Base-by-base conservation (phyloP, 92 coral and sea anemone species). In the Epizoanthus fatuus region DNA sequence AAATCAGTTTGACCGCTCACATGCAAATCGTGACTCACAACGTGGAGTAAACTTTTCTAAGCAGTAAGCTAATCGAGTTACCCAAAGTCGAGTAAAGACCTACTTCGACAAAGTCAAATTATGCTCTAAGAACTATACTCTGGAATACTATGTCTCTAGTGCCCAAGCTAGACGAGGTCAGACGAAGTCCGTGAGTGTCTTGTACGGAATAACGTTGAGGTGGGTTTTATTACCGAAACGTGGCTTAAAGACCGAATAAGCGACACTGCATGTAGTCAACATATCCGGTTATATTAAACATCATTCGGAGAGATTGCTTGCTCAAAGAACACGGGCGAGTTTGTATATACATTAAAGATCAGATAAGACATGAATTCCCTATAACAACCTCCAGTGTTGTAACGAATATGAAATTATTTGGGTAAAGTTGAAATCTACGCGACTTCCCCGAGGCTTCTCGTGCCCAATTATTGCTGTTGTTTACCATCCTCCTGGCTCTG, bases 381-480 rank as follows among this genome's bases (percentile, higher is more conserved):
- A n/a, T 54, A n/a, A 54, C 58, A 29, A 74, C 71, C 47, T 85
- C 44, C 83, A 85, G 65, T 75, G 83, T 45, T 85, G 89, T 47
- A 37, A 39, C 51, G 83, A 85, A 10, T 83, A 85, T 37, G 83
- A 75, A 75, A 75, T 85, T 44, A 64, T 85, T 14, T 85, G 89
- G 89, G 13, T 85, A 16, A 84, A 72, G 72, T 20, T 72, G 2
- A 84, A 71, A 17, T 71, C 81, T 32, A 52, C 62, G 16, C 53
- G 89, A 32, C 83, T 75, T 32, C 89, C 89, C 29, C 72, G 75
- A 11, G 89, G 89, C 3, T 74, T 85, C 63, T 52, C 89, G 17
- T 75, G 76, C 53, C 3, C 75, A 7, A 53, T 85, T 47, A 22
- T 66, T 15, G 76, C 67, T 52, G 84, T 76, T 74, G 53, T 85